Base-by-base conservation (phyloP, 2,888 invertebrate species). In the Tholera decimalis region DNA sequence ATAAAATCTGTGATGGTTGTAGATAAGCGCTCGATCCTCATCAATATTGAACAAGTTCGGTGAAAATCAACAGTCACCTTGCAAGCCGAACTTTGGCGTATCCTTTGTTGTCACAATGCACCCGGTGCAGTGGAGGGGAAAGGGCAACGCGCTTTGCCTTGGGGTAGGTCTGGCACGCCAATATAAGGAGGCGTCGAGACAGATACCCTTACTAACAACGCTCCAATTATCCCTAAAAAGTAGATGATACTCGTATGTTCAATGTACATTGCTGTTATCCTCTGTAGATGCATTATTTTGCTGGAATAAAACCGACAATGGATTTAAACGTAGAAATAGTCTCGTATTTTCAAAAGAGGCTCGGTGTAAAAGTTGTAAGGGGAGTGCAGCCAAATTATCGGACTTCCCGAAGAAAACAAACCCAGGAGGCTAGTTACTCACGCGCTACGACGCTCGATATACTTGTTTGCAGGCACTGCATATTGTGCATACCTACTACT, bases 81-180 rank as follows among this genome's bases (percentile, higher is more conserved):
- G 46, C 46, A 18, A 22, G 13, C 28, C 46, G 62, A 77, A 80
- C 63, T 77, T 62, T 59, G 70, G 63, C 64, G 73, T 79, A 78
- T 74, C 73, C 82, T 83, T 85, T 83, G 83, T 83, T 81, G 83
- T 77, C 82, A 78, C 85, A 84, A 83, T 91, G 91, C 91, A 90
- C 79, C 73, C 66, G 73, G 77, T 77, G 74, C 83, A 81, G 58
- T 70, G 47, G 66, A 47, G 58, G 76, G 80, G 76, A 73, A 77
- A 83, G 88, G 87, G 85, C 88, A 94, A 92, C 83, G 84, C 83
- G 82, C 87, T 79, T 75, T 82, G 81, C 80, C 85, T 92, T 95
- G 89, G 92, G 93, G 94, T 92, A 95, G 94, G 94, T 94, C 93
- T 88, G 83, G 86, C 83, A 83, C 82, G 80, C 84, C 83, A 82